Evolutionary conservation across 2,888 invertebrate genomes (phyloP), one percentile per base, ranked within the genome.

Genomic region (Sphinx pinastri): DNA sequence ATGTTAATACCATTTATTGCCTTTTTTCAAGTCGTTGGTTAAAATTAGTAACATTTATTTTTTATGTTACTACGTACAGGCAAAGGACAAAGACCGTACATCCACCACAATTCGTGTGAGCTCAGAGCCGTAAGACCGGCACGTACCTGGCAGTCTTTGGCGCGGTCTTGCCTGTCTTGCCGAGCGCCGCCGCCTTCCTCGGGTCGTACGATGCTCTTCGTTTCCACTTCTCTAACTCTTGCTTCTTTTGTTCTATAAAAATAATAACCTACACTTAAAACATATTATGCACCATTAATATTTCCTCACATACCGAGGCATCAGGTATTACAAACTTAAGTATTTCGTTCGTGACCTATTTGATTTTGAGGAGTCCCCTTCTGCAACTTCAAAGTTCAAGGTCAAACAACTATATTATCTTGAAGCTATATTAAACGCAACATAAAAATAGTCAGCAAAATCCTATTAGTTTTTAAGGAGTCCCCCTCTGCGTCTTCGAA

Each of bases 191-290:
- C 74, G 94, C 92, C 77, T 94, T 94, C 72, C 94, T 79, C 47
- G 99, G 99, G 93, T 99, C 98, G 90, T 99, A 99, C 79, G 97
- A 98, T 81, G 99, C 99, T 74, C 99, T 95, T 72, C 99, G 95
- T 85, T 98, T 98, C 99, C 99, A 99, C 93, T 99, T 99, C 88
- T 98, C 98, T 94, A 98, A 96, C 88, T 98, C 98, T 87, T 95
- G 95, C 81, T 95, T 95, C 87, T 95, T 95, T 88, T 95, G 93
- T 81, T 94, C 95, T 95, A 84, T 0, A 81, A 85, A 57, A 16
- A 57, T 55, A 16, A 57, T 55, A 51, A 10, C 12, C 10, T 13
- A 13, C 4, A 51, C 47, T 51, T 13, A 51, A 51, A 51, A 13
- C 10, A 51, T 38, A 38, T 38, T 38, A 38, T 8, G 2, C 38